Base-by-base conservation (phyloP, 2,888 invertebrate genomes). In the Drosophila lacicola region DNA sequence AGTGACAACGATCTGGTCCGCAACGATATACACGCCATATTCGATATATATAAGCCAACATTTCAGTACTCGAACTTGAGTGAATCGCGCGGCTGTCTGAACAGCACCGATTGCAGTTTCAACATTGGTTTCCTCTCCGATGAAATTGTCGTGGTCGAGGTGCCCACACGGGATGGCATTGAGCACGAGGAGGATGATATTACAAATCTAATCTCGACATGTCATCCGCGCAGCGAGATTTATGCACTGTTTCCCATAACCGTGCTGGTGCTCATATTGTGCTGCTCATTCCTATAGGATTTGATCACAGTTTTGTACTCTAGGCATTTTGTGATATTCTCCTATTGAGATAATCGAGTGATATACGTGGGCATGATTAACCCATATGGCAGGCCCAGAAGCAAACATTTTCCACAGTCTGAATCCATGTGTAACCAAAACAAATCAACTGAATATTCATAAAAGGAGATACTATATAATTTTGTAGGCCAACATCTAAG, bases 31-130 rank as follows among this genome's bases (percentile, higher is more conserved):
- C 96, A 97, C 92, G 96, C 96, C 6, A 94, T 96, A 71, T 97
- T 97, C 90, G 96, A 97, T 92, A 96, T 97, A 88, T 95, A 95
- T 87, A 97, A 97, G 87, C 96, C 97, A 13, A 96, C 96, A 76
- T 96, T 96, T 92, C 95, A 96, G 88, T 96, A 96, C 91, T 94
- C 95, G 41, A 92, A 92, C 41, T 64, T 91, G 4, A 90, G 89
- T 17, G 88, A 90, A 11, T 83, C 90, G 2, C 93, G 94, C 77
- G 94, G 95, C 4, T 97, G 97, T 92, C 92, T 96, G 9, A 97
- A 97, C 92, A 93, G 94, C 88, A 96, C 96, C 0, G 94, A 95
- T 88, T 97, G 97, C 92, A 94, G 94, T 47, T 97, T 97, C 91
- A 93, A 95, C 33, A 93, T 97, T 55, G 93, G 93, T 13, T 95